Evolutionary conservation across 2,113 vertebrate species (phyloP).

Genomic region (Barnardius zonarius): DNA sequence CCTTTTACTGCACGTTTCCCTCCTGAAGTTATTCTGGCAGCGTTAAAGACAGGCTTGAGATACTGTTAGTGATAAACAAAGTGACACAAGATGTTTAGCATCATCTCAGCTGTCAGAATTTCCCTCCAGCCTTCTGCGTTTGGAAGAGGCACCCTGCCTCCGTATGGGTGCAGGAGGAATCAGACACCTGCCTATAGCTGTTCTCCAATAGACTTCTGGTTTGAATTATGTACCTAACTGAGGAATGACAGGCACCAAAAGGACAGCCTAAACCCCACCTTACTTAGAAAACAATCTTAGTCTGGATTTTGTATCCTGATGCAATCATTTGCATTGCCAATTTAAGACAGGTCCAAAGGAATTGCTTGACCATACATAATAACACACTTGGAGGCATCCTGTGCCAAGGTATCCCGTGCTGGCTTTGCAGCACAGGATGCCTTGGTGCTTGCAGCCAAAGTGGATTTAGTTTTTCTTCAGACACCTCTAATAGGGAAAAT

Average conservation of each 20-base stretch:
- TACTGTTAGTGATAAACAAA: not conserved
- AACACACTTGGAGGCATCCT: not conserved
- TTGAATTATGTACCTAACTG: not conserved
- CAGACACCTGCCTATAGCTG: not conserved
- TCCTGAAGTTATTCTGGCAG: not conserved
- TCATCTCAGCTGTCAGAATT: not conserved
- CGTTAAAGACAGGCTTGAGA: not conserved
- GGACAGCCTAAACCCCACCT: not conserved
- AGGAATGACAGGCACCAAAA: not conserved
- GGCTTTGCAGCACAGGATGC: not conserved
- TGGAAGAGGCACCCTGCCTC: not conserved
- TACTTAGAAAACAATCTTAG: not conserved
- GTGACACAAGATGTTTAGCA: not conserved
- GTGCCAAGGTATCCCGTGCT: not conserved
- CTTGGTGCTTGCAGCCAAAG: not conserved
- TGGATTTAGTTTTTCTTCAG: not conserved
- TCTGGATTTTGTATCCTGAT: not conserved
- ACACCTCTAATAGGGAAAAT: not conserved
- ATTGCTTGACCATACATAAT: not conserved
- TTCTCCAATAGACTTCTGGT: not conserved
- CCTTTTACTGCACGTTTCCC: not conserved
- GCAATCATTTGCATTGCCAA: accelerated
- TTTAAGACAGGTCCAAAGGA: not conserved
- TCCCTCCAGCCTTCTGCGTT: not conserved
- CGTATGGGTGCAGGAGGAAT: not conserved